Percentiles rank a stretch among this genome's conserved stretches.
These are phyloP conservation scores for Menura novaehollandiae DNA, from an alignment of 2,113 vertebrate species.

Conservation along the genomic window DNA sequence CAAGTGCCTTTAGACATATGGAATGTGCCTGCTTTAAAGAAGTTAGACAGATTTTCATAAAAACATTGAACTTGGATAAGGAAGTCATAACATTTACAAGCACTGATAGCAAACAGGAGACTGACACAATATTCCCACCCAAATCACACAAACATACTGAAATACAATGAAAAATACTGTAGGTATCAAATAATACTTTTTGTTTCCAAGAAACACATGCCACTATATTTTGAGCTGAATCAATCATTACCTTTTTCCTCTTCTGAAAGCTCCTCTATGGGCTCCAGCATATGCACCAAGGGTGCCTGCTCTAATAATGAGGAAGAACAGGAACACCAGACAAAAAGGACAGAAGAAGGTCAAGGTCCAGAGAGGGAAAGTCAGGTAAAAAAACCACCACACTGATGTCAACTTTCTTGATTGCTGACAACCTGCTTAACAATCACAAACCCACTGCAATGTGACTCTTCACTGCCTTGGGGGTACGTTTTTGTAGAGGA, in stretches of 20 bases:
- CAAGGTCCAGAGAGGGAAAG: conserved; percentile 44
- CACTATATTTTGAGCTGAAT: not conserved
- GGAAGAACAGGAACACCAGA: conserved; percentile 69
- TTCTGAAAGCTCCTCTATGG: conserved; percentile 95
- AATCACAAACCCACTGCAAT: not conserved
- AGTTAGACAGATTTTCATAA: not conserved
- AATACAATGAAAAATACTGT: not conserved
- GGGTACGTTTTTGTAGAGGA: not conserved
- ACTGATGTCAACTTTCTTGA: not conserved
- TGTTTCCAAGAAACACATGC: not conserved
- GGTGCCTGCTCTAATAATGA: conserved; percentile 82
- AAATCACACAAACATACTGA: not conserved
- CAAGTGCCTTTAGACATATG: not conserved
- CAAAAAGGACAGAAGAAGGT: conserved; percentile 64
- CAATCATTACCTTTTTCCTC: conserved; percentile 91
- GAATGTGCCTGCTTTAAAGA: not conserved
- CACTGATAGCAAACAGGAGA: not conserved
- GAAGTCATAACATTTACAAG: not conserved
- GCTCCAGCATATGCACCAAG: conserved; percentile 85
- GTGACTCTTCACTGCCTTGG: not conserved
- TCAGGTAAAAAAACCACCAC: not conserved
- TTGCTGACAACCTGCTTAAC: not conserved
- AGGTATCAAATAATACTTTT: not conserved
- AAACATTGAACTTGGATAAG: not conserved
- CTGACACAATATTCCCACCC: not conserved